A percentile compares a stretch with the other conserved stretches of the same genome.
Conservation (phyloP, 2,888 invertebrate species). For the Nomada ferruginata region DNA sequence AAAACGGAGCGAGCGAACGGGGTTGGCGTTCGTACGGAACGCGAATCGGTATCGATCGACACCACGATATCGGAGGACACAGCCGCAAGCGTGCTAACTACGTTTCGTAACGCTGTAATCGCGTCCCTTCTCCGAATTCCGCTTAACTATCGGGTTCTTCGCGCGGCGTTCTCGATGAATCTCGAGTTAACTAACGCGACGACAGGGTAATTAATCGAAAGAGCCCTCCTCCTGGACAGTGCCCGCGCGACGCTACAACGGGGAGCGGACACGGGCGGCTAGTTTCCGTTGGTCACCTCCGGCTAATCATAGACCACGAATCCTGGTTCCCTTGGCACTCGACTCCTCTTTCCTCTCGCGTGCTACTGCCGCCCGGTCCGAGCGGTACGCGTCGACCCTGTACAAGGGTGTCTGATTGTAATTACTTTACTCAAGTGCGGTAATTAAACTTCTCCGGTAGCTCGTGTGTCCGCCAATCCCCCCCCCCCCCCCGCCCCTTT, state of each 20-base stretch:
- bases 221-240: constrained; percentile 75
- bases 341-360: constrained; percentile 75
- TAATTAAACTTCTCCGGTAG: constrained; percentile 82
- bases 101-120: constrained; percentile 59
- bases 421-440: constrained; percentile 84
- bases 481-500: constrained; percentile 9
- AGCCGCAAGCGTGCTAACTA: constrained; percentile 11
- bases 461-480: constrained; percentile 71
- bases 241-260: constrained; percentile 49
- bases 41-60: constrained; percentile 33
- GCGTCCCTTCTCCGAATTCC: constrained; percentile 62
- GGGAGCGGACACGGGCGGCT: constrained; percentile 61
- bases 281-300: constrained; percentile 78
- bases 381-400: constrained; percentile 33
- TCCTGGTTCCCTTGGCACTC: constrained; percentile 78
- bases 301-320: constrained; percentile 82
- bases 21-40: neutral
- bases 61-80: neutral
- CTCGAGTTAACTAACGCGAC: constrained; percentile 80
- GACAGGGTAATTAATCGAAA: constrained; percentile 81
- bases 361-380: constrained; percentile 24
- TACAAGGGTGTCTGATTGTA: constrained; percentile 84
- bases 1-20: too few species aligned
- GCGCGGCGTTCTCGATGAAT: constrained; percentile 76
- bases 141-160: constrained; percentile 75